Evolutionary conservation across 2,797 vertebrate genomes (phyloP).

Genomic region (Chromobotia macracanthus): DNA sequence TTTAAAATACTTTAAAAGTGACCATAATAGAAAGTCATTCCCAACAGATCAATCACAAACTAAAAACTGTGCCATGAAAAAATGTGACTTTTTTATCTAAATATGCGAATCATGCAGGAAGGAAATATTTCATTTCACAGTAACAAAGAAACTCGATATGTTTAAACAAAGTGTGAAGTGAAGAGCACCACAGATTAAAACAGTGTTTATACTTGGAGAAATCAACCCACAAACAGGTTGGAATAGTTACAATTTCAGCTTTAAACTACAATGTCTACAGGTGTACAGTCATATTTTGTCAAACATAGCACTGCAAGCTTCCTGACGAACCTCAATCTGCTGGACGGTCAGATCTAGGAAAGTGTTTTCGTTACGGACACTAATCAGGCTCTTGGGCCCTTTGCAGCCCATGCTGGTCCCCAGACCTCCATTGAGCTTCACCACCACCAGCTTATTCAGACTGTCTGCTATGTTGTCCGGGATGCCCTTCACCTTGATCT

Average conservation of each 20-base stretch:
- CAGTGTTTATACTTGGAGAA: too few relatives aligned
- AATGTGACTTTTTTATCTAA: background rate
- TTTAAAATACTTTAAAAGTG: background rate
- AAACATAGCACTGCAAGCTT: background rate
- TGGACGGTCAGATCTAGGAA: conserved; percentile 97
- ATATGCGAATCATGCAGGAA: background rate
- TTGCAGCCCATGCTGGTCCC: conserved; percentile 99
- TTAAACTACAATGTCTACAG: background rate
- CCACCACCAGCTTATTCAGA: conserved; percentile 94
- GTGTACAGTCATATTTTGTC: background rate
- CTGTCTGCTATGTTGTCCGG: conserved; percentile 86
- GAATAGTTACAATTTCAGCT: too few relatives aligned
- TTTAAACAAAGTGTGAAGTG: too few relatives aligned
- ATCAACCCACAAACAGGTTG: too few relatives aligned
- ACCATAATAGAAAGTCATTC: background rate
- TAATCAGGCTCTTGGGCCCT: conserved; percentile 96
- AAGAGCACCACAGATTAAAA: too few relatives aligned
- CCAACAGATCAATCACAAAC: conserved; percentile 3
- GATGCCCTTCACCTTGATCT: conserved; percentile 86
- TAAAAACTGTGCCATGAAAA: background rate
- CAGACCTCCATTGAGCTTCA: conserved; percentile 96
- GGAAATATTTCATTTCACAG: background rate
- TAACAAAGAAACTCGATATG: background rate
- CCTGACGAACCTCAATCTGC: conserved; percentile 89
- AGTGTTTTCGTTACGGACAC: conserved; percentile 96